Conservation (phyloP, 2,888 invertebrate genomes). For the Sphaeridia pumilis region DNA sequence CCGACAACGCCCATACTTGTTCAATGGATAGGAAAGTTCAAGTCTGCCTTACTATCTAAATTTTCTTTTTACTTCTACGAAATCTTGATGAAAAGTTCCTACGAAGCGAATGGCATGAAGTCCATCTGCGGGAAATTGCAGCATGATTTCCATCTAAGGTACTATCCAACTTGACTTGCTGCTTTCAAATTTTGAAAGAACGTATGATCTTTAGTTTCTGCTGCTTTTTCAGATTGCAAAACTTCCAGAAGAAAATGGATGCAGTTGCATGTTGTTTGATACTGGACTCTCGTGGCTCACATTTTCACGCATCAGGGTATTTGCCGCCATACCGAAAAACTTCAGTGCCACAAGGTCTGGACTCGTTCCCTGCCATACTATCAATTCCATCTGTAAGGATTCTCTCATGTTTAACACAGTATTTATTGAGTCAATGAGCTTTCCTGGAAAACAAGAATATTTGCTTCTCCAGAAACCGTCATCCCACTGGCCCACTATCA, state of each 20-base stretch:
- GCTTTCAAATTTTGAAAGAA: too few relatives aligned
- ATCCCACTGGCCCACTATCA: conserved; percentile 48
- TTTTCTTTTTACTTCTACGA: conserved; percentile 59
- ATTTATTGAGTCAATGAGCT: neutral
- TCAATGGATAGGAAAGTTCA: conserved; percentile 55
- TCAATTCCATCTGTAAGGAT: conserved; percentile 52
- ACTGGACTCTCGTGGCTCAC: conserved; percentile 50
- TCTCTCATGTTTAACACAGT: neutral
- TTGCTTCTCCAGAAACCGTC: conserved; percentile 44
- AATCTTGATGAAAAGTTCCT: conserved; percentile 52
- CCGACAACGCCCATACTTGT: conserved; percentile 46
- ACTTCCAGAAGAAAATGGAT: conserved; percentile 55
- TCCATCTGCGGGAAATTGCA: conserved; percentile 49
- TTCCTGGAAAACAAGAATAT: too few relatives aligned
- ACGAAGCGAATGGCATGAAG: conserved; percentile 51
- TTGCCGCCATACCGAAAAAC: conserved; percentile 46
- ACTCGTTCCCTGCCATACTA: conserved; percentile 50
- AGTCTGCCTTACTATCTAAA: conserved; percentile 53
- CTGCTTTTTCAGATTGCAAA: conserved; percentile 48
- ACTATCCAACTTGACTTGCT: too few relatives aligned
- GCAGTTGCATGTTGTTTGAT: conserved; percentile 50
- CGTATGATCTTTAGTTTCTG: too few relatives aligned
- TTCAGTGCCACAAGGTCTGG: conserved; percentile 43
- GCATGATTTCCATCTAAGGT: conserved; percentile 52
- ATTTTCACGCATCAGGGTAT: conserved; percentile 46